Evolutionary conservation across 2,888 invertebrate species (phyloP), one percentile per base, ranked within the genome.

Genomic region (Lordiphosa fenestrarum): DNA sequence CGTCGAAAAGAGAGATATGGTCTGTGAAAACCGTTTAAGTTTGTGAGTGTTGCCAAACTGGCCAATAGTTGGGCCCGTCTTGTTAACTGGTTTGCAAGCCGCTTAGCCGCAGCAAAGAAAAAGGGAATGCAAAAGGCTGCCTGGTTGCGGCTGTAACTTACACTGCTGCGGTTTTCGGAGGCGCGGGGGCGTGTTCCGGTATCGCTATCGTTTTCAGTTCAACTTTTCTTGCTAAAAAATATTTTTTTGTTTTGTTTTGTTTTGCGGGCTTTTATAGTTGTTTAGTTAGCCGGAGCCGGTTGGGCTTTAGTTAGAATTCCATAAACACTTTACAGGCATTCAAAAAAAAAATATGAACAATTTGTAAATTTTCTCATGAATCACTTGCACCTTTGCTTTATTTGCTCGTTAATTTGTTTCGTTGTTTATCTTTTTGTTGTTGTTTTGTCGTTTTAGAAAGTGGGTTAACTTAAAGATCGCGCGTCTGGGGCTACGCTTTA

Each of bases 391-490:
- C 64, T 68, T 73, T 13, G 37, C 42, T 56, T 63, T 72, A 72
- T 82, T 77, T 82, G 54, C 61, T 71, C 37, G 80, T 61, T 78
- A 70, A 78, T 84, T 77, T 52, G 54, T 60, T 66, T 82, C 80
- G 70, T 69, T 61, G 59, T 64, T 58, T 59, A 46, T 69, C 47
- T 71, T 37, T 55, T 57, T 53, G 49, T 46, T 54, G 41, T 57
- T 25, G 44, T 53, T 47, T 55, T 63, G 57, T 84, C 76, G 82
- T 80, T 82, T 30, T 81, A 84, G 85, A 81, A 81, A 81, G 80
- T 81, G 63, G 80, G 83, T 84, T 83, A 78, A 73, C 60, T 74
- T 66, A 63, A 63, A 59, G 40, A 60, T 44, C 44, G 52, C 63
- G 73, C 73, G 73, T 66, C 71, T 83, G 71, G 71, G 47, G 66